Evolutionary conservation across 1,140 invertebrate genomes (phyloP).

Genomic region (Zaprionus gabonicus): DNA sequence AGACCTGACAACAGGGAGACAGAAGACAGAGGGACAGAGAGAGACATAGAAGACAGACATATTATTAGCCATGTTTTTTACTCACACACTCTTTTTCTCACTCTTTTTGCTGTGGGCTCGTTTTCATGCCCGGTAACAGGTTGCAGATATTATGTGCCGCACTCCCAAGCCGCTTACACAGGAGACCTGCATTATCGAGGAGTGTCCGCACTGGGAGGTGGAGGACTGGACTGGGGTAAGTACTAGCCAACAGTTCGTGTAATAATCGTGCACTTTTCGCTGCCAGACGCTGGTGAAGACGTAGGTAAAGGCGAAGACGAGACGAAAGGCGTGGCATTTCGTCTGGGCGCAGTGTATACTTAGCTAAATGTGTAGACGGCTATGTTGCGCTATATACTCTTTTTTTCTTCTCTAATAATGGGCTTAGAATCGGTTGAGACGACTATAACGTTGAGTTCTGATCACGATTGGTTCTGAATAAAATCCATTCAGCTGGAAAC

Average conservation of each 20-base stretch:
- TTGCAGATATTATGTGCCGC: slow-evolving; percentile 91
- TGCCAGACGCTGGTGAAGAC: slow-evolving; percentile 29
- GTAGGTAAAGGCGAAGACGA: slow-evolving; percentile 1
- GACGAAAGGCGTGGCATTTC: slow-evolving; percentile 22
- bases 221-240: slow-evolving; percentile 94
- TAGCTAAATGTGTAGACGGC: slow-evolving; percentile 68
- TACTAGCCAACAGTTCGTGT: slow-evolving; percentile 65
- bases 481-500: not conserved
- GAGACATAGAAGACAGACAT: slow-evolving; percentile 18
- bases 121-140: slow-evolving; percentile 83
- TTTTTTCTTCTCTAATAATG: not conserved
- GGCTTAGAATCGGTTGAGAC: not conserved
- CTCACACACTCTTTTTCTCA: slow-evolving; percentile 34
- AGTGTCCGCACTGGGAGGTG: slow-evolving; percentile 93
- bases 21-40: not conserved
- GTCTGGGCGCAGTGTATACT: slow-evolving; percentile 65
- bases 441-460: not conserved
- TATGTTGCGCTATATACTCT: slow-evolving; percentile 39
- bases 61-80: slow-evolving; percentile 68
- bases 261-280: slow-evolving; percentile 72
- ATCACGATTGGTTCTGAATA: too few relatives aligned
- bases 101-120: slow-evolving; percentile 6
- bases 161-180: slow-evolving; percentile 89
- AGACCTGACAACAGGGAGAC: slow-evolving; percentile 4
- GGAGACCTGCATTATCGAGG: slow-evolving; percentile 92